phyloP scores from a whole-genome alignment of 2,797 vertebrate genomes.

The Perodicticus potto region DNA sequence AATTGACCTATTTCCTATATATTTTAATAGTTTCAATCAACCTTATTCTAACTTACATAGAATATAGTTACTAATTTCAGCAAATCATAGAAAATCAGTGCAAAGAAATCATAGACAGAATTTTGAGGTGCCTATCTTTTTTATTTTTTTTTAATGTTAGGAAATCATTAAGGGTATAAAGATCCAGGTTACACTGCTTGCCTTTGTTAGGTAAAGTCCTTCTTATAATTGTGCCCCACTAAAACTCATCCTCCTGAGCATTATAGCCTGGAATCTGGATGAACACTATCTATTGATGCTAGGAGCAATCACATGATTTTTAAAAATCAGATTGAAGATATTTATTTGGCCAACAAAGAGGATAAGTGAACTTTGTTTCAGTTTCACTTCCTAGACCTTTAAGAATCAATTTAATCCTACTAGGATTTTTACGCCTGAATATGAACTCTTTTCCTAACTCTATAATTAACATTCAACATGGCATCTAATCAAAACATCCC shows the following conservation, averaged over 20 bases:
- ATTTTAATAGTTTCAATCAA: not conserved
- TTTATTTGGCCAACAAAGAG: conserved; percentile 9
- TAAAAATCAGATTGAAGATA: conserved; percentile 30
- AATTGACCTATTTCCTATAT: not conserved
- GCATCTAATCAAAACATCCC: conserved; percentile 69
- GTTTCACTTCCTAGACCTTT: conserved; percentile 39
- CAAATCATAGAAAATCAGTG: conserved; percentile 25
- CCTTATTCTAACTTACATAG: not conserved
- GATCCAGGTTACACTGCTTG: too few relatives aligned
- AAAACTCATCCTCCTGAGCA: not conserved
- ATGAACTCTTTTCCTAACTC: conserved; percentile 68
- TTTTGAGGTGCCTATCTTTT: not conserved
- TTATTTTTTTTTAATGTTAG: too few relatives aligned
- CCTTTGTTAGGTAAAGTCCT: too few relatives aligned
- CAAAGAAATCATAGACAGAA: not conserved
- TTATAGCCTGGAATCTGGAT: not conserved
- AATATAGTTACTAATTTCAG: not conserved
- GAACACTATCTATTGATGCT: not conserved
- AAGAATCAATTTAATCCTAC: not conserved
- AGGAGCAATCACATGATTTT: not conserved
- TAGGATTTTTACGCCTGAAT: conserved; percentile 63
- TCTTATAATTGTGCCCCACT: too few relatives aligned
- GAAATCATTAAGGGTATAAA: too few relatives aligned
- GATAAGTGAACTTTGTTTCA: not conserved
- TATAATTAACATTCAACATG: conserved; percentile 77